These are phyloP conservation scores for Ficedula albicollis DNA, from an alignment of 2,797 vertebrate genomes.

Conservation along the genomic window DNA sequence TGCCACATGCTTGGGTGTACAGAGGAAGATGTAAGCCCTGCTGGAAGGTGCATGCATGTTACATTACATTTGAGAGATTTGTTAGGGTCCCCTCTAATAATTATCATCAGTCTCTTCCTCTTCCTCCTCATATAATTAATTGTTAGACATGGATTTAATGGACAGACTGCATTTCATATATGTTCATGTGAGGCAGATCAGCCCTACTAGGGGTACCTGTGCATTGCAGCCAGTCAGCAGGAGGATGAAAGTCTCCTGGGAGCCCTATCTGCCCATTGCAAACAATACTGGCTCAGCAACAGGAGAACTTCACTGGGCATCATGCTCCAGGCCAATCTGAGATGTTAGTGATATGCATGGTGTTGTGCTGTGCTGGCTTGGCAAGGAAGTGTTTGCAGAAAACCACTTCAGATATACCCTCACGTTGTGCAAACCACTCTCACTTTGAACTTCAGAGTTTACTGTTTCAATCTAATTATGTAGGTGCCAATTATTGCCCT, in stretches of 20 bases:
- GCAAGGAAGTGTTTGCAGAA: background rate
- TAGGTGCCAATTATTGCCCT: background rate
- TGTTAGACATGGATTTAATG: background rate
- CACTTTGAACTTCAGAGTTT: background rate
- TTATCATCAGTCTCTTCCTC: background rate
- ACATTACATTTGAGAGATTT: background rate
- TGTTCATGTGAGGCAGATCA: background rate
- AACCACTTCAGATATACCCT: background rate
- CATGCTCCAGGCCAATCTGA: background rate
- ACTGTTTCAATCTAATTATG: background rate
- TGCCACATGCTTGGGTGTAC: accelerated
- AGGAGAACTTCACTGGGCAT: background rate
- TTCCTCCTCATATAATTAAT: background rate
- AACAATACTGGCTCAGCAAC: background rate
- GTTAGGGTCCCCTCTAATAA: background rate
- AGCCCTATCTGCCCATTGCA: background rate
- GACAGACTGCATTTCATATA: background rate
- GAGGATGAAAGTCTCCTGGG: background rate
- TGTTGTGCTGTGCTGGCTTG: background rate
- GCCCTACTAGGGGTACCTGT: background rate
- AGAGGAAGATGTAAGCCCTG: background rate
- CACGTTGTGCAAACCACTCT: background rate
- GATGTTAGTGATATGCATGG: background rate
- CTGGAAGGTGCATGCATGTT: background rate
- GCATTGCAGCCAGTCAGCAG: background rate